phyloP scores from a whole-genome alignment of 2,888 invertebrate genomes.

The Alloscopus bannaensis region DNA sequence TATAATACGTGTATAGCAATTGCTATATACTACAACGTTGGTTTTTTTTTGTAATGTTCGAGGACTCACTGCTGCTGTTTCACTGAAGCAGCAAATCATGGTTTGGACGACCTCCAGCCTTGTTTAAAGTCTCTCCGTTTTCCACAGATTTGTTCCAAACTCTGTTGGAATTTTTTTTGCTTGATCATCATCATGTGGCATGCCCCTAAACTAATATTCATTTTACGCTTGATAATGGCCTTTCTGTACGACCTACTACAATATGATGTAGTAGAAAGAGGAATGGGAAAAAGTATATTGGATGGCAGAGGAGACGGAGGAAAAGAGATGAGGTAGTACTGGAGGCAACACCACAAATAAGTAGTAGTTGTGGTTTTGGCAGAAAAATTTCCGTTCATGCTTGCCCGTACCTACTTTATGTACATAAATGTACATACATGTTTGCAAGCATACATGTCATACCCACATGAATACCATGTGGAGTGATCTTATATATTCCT shows the following conservation, averaged over 20 bases:
- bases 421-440: background rate
- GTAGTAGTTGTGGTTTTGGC: conserved; percentile 17
- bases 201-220: conserved; percentile 37
- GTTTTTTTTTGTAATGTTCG: no score
- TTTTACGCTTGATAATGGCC: conserved; percentile 30
- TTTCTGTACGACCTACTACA: no score
- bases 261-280: background rate
- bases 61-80: conserved; percentile 7
- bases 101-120: conserved; percentile 58
- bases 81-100: conserved; percentile 32
- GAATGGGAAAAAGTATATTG: conserved; percentile 19
- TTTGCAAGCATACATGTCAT: no score
- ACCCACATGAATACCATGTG: no score
- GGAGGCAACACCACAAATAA: background rate
- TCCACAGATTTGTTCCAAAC: conserved; percentile 9
- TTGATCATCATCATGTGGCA: conserved; percentile 27
- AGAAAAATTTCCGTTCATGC: conserved; percentile 9
- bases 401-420: background rate
- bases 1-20: no score
- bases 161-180: background rate
- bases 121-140: conserved; percentile 39
- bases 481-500: no score
- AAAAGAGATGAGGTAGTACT: conserved; percentile 1
- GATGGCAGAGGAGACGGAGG: conserved; percentile 22
- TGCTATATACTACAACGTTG: no score